Base-by-base conservation (phyloP, 1,140 invertebrate genomes). In the Drosophila jambulina region DNA sequence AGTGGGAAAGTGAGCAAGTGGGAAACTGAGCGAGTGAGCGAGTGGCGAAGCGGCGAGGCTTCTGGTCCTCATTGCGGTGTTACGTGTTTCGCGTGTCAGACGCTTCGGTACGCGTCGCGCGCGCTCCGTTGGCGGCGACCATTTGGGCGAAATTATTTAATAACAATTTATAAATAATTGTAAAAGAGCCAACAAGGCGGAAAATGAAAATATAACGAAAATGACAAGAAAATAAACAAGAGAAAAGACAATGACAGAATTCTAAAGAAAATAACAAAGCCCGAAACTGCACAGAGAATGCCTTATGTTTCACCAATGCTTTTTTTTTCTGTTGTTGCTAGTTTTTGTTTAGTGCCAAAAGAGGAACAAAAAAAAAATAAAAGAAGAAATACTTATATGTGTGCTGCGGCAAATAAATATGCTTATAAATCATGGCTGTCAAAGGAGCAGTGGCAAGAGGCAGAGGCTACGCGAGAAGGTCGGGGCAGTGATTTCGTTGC, bases 1-100 rank as follows among this genome's bases (percentile, higher is more conserved):
- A 59, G 61, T 56, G 63, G 36, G 61, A 21, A 48, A 48, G 62
- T 57, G 63, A 45, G 62, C 27, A 59, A 69, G 27, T 48, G 43
- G 23, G 23, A 9, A 42, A 42, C 9, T 64, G 67, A 19, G 46
- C 21, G n/a, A 49, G 21, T 38, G 59, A 23, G 46, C 46, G 62
- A 69, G 25, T 69, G 65, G 60, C 61, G 56, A 43, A 19, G 69
- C 68, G 49, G 49, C 43, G 70, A 68, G 75, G 80, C 58, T 54
- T 69, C 56, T 76, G 70, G 81, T 75, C 84, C 85, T 92, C 91
- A 92, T 92, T 92, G 91, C 91, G 91, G 91, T 92, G 91, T 92
- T 92, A 92, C 91, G 91, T 91, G 91, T 92, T 91, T 86, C 83
- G 91, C 83, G 91, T 92, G 91, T 90, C 85, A 92, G 91, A 92